Percentiles rank a stretch among this genome's conserved stretches.
Conservation (phyloP, 1,140 invertebrate species). For the Daktulosphaira vitifoliae region DNA sequence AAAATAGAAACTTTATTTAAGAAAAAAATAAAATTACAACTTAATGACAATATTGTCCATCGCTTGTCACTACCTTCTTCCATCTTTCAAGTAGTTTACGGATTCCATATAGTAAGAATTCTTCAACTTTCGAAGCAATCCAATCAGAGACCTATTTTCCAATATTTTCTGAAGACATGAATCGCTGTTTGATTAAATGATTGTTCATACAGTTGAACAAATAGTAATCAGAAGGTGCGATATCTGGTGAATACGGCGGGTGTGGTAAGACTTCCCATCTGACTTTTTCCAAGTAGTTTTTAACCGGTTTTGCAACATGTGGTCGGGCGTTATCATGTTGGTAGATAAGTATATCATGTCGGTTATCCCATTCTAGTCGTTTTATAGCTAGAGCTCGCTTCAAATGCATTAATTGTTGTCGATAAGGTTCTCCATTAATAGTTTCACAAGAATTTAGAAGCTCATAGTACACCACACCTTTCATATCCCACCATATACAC, state of each 20-base stretch:
- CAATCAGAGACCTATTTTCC: no score
- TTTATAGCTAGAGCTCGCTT: constrained; percentile 36
- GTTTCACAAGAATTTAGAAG: neutral
- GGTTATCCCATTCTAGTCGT: neutral
- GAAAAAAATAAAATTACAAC: no score
- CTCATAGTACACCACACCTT: neutral
- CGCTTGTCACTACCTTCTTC: no score
- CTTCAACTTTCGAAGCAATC: no score
- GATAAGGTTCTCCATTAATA: neutral
- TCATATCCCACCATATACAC: neutral
- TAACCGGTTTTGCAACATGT: neutral
- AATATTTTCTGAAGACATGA: no score
- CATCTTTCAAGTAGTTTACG: no score
- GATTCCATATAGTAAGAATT: no score
- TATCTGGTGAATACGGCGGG: constrained; percentile 33
- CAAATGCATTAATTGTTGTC: neutral
- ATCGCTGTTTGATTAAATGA: no score
- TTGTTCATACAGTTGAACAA: constrained; percentile 36
- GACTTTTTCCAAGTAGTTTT: constrained; percentile 12
- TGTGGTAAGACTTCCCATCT: constrained; percentile 8
- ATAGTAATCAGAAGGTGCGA: constrained; percentile 37
- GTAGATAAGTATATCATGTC: no score
- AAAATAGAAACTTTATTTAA: no score
- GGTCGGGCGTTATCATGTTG: constrained; percentile 34
- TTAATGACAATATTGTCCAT: no score